Evolutionary conservation across 2,113 vertebrate genomes (phyloP).

Genomic region (Electrona antarctica): DNA sequence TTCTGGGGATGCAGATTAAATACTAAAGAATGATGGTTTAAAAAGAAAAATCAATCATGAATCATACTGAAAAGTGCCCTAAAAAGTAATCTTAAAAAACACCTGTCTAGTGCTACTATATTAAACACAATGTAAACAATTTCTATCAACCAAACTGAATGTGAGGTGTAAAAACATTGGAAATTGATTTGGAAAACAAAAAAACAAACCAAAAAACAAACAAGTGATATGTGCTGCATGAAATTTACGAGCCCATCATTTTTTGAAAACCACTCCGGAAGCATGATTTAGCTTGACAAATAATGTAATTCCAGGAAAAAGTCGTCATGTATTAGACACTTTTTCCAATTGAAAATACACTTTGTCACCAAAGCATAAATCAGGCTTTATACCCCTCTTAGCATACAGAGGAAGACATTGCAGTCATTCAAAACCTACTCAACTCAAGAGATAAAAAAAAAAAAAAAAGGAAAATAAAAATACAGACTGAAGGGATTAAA

Average conservation of each 20-base stretch:
- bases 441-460: slow-evolving; percentile 7
- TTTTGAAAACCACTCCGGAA: slow-evolving; percentile 28
- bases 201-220: slow-evolving; percentile 16
- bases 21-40: slow-evolving; percentile 39
- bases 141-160: slow-evolving; percentile 67
- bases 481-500: slow-evolving; percentile 20
- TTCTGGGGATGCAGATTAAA: slow-evolving; percentile 66
- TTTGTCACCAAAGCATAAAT: too few relatives aligned
- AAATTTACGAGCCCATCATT: slow-evolving; percentile 52
- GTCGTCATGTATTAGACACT: too few relatives aligned
- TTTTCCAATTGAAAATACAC: too few relatives aligned
- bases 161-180: slow-evolving; percentile 49
- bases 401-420: slow-evolving; percentile 56
- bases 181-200: slow-evolving; percentile 46
- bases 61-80: slow-evolving; percentile 62
- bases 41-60: slow-evolving; percentile 28
- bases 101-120: slow-evolving; percentile 44
- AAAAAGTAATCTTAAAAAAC: slow-evolving; percentile 51
- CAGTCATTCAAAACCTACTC: slow-evolving; percentile 35
- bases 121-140: slow-evolving; percentile 76
- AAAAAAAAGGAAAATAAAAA: slow-evolving; percentile 4
- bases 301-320: too few relatives aligned
- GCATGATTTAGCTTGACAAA: too few relatives aligned
- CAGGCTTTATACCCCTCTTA: slow-evolving; percentile 41
- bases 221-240: slow-evolving; percentile 69